These are phyloP conservation scores for Carapus acus DNA, from an alignment of 2,797 vertebrate genomes.

Conservation along the genomic window DNA sequence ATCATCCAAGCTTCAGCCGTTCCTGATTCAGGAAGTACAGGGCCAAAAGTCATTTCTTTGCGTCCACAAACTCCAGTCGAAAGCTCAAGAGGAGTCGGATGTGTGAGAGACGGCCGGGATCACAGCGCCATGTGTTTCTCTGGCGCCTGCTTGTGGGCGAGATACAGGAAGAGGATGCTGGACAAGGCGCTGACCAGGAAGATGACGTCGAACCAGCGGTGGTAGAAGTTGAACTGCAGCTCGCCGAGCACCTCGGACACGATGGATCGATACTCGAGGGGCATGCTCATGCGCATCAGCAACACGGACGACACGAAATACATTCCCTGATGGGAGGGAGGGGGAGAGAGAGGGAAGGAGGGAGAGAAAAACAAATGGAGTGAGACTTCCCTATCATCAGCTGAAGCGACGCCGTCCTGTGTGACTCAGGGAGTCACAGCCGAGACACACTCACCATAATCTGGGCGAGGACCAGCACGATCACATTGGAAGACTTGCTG, in stretches of 20 bases:
- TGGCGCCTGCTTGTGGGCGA: constrained; percentile 97
- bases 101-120: too few relatives aligned
- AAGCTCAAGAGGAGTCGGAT: constrained; percentile 20
- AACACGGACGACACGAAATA: constrained; percentile 97
- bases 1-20: constrained; percentile 26
- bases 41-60: constrained; percentile 22
- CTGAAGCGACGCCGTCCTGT: neutral
- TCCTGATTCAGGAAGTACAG: constrained; percentile 72
- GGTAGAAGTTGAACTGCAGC: constrained; percentile 98
- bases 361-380: constrained; percentile 2
- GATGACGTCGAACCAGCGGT: constrained; percentile 99
- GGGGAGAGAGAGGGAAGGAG: neutral
- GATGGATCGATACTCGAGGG: constrained; percentile 91
- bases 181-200: constrained; percentile 97
- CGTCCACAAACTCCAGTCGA: constrained; percentile 19
- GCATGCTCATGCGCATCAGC: constrained; percentile 99
- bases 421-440: neutral
- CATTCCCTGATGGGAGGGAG: constrained; percentile 78
- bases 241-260: constrained; percentile 94
- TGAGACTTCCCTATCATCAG: neutral
- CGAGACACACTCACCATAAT: constrained; percentile 99
- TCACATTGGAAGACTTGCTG: constrained; percentile 98
- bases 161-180: constrained; percentile 97
- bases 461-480: constrained; percentile 95
- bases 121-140: constrained; percentile 90